Base-by-base conservation (phyloP, 1,140 invertebrate genomes). In the Ganaspis sp. region DNA sequence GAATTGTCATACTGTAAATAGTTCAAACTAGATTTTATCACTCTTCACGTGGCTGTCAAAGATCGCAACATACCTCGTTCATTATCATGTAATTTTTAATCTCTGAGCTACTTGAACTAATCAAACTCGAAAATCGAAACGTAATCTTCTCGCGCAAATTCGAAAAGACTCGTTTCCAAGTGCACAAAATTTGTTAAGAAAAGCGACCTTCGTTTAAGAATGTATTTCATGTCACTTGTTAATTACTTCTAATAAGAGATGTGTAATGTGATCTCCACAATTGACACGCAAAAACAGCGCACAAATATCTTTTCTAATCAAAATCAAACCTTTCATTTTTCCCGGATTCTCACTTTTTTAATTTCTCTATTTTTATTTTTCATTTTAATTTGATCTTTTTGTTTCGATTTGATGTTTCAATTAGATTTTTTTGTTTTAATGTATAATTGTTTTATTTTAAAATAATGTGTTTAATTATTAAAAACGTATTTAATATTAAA, bases 1-100 rank as follows among this genome's bases (percentile, higher is more conserved):
- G 74, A 84, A 79, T 77, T 86, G 76, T 85, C 76, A 79, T 77
- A 82, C 82, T 89, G 86, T 88, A 89, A 84, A 89, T 89, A 89
- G 72, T 85, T 84, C 78, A 82, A 81, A 86, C 84, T 86, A 89
- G 78, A 87, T 84, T 87, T 77, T 79, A 81, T 81, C 53, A 77
- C 85, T 81, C 40, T 75, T 34, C 26, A 75, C 21, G 37, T 75
- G 53, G 45, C 74, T 53, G 42, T 37, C 17, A 58, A 70, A 64
- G n/a, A 70, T 74, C 70, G 70, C 74, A 74, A 69, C 69, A 73
- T 78, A 74, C 26, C 34, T 58, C 53, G 42, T 69, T 64, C 58
- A 64, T 64, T 29, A 29, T 34, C 23, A 64, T 4, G 23, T 6
- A 64, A 64, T 64, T 64, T 64, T 64, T n/a, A 29, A 29, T 29